Percentiles rank a stretch among this genome's conserved stretches.
phyloP scores from a whole-genome alignment of 2,797 vertebrate species.

The Natrix natrix region DNA sequence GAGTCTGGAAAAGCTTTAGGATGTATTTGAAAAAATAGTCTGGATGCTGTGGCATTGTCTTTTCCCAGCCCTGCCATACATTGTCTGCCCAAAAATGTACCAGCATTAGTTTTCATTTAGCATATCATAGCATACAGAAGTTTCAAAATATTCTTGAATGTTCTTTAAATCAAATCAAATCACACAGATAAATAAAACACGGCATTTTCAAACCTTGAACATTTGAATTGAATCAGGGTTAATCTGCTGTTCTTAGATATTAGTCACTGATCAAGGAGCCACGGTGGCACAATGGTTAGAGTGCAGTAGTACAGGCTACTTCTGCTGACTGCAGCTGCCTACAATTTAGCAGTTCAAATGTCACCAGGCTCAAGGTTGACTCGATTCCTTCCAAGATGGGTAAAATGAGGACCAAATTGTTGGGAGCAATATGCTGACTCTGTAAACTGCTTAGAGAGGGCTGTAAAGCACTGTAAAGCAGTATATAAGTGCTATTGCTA shows the following conservation, averaged over 20 bases:
- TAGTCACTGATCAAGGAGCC: neutral
- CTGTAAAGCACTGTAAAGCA: too few relatives aligned
- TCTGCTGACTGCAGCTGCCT: too few relatives aligned
- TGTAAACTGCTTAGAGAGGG: too few relatives aligned
- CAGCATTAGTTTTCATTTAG: neutral
- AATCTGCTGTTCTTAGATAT: neutral
- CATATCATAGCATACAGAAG: neutral
- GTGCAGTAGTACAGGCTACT: too few relatives aligned
- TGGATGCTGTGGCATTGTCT: neutral
- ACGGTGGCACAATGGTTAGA: too few relatives aligned
- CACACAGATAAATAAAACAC: neutral
- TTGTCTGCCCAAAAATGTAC: neutral
- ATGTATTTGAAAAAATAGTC: neutral
- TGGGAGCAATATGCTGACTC: too few relatives aligned
- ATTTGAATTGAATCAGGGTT: neutral
- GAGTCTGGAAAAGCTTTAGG: neutral
- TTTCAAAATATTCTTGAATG: neutral
- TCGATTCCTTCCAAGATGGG: too few relatives aligned
- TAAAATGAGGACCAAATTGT: too few relatives aligned
- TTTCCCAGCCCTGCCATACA: neutral
- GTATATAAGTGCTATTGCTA: too few relatives aligned
- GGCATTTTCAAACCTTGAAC: neutral
- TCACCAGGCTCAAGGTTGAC: too few relatives aligned
- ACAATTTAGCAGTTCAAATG: too few relatives aligned
- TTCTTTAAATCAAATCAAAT: neutral